Percentiles rank a stretch among this genome's conserved stretches.
Conservation (phyloP, 1,140 invertebrate genomes). For the Drosophila jambulina region DNA sequence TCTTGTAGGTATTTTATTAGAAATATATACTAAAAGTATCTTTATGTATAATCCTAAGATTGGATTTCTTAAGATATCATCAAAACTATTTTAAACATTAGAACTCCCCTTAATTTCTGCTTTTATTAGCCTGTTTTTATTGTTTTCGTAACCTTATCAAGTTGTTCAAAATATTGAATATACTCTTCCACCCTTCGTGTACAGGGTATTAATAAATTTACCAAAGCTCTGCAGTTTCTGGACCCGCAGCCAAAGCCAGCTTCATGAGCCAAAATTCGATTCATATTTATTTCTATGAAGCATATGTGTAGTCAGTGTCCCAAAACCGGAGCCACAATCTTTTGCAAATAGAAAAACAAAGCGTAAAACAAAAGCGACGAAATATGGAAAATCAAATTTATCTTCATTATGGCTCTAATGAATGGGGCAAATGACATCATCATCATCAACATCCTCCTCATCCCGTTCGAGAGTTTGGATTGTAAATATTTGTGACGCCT, state of each 20-base stretch:
- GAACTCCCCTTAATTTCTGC: neutral
- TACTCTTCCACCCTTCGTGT: neutral
- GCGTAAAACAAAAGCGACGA: slow-evolving; percentile 42
- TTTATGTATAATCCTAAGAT: too few species aligned
- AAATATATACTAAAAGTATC: neutral
- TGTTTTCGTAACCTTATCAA: neutral
- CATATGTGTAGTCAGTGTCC: slow-evolving; percentile 18
- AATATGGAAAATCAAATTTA: slow-evolving; percentile 66
- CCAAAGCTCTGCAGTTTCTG: slow-evolving; percentile 13
- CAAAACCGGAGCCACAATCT: slow-evolving; percentile 28
- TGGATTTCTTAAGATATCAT: neutral
- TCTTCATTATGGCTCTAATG: slow-evolving; percentile 66
- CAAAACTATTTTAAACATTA: neutral
- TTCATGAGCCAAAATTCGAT: slow-evolving; percentile 19
- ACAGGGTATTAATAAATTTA: neutral
- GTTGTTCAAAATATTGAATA: neutral
- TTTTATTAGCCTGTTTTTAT: fast-evolving
- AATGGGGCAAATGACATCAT: slow-evolving; percentile 53
- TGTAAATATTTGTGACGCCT: slow-evolving; percentile 61
- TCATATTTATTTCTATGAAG: slow-evolving; percentile 22
- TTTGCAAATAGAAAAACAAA: slow-evolving; percentile 28
- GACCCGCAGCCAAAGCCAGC: slow-evolving; percentile 4
- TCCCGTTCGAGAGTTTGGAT: neutral
- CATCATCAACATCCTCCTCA: slow-evolving; percentile 23
- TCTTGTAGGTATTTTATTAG: neutral